These are phyloP conservation scores for Rhynchomys soricoides DNA, from an alignment of 2,113 vertebrate species.

Conservation along the genomic window DNA sequence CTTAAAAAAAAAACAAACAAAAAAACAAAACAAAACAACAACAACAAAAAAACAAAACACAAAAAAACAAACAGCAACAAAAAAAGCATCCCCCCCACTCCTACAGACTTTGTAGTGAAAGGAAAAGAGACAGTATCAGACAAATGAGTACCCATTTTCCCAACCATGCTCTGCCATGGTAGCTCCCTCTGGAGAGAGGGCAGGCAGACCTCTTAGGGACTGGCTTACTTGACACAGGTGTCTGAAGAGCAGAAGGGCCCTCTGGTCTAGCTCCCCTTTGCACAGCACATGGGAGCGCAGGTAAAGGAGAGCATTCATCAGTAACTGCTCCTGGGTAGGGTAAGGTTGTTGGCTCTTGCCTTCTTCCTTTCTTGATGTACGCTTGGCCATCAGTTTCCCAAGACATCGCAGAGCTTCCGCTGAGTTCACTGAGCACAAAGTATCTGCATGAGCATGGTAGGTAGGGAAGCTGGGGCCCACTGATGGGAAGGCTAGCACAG, in stretches of 20 bases:
- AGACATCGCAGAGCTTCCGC: conserved; percentile 89
- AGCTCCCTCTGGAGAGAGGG: not conserved
- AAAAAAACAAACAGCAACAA: not conserved
- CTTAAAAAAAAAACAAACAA: not conserved
- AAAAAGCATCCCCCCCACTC: not conserved
- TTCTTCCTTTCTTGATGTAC: conserved; percentile 75
- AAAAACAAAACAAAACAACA: not conserved
- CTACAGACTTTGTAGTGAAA: not conserved
- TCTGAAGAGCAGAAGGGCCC: conserved; percentile 91
- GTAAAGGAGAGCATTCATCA: conserved; percentile 92
- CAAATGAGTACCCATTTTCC: not conserved
- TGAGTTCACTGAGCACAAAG: conserved; percentile 91
- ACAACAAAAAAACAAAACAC: not conserved
- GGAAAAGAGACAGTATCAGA: not conserved
- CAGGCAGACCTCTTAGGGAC: not conserved
- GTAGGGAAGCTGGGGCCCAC: conserved; percentile 86
- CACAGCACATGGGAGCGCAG: conserved; percentile 91
- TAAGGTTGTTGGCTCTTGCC: conserved; percentile 73
- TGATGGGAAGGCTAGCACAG: conserved; percentile 92
- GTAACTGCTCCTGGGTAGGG: conserved; percentile 87
- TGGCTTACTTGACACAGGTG: conserved; percentile 94
- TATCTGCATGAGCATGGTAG: conserved; percentile 91
- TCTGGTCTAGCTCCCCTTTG: conserved; percentile 89
- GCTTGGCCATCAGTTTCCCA: conserved; percentile 86
- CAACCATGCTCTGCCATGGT: not conserved